Evolutionary conservation across 2,888 invertebrate species (phyloP).

Genomic region (Sinopyrophorus schimmeli): DNA sequence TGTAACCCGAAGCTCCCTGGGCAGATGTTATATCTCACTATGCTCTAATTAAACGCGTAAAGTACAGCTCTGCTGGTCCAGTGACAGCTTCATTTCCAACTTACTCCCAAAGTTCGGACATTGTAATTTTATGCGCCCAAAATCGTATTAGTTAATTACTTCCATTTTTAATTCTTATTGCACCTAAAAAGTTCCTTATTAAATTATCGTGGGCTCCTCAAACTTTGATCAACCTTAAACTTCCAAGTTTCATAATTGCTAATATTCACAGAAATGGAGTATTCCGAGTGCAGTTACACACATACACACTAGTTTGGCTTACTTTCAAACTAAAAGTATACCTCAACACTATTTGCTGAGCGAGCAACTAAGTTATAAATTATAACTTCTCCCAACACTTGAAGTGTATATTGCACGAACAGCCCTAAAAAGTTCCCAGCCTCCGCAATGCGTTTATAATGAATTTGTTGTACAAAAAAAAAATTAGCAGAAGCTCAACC

Average conservation of each 20-base stretch:
- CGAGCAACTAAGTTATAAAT: constrained; percentile 5
- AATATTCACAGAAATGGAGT: too few relatives aligned
- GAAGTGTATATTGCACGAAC: background rate
- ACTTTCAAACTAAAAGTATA: background rate
- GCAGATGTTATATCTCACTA: constrained; percentile 21
- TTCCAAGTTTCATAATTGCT: too few relatives aligned
- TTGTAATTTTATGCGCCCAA: constrained; percentile 13
- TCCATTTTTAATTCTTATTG: too few relatives aligned
- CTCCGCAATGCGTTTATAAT: constrained; percentile 3
- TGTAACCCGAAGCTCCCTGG: constrained; percentile 18
- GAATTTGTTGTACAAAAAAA: too few relatives aligned
- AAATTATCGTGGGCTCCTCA: background rate
- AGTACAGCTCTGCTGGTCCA: constrained; percentile 13
- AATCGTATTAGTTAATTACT: constrained; percentile 5
- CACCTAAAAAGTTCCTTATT: background rate
- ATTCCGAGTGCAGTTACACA: too few relatives aligned
- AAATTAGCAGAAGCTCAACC: constrained; percentile 1
- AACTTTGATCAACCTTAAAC: background rate
- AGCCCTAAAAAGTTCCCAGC: constrained; percentile 8
- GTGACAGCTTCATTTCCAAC: constrained; percentile 20
- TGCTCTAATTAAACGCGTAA: constrained; percentile 22
- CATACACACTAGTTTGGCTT: background rate
- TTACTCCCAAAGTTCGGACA: constrained; percentile 12
- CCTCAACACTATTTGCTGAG: background rate
- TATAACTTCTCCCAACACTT: constrained; percentile 1